phyloP scores from a whole-genome alignment of 2,797 vertebrate species.

The Heliangelus exortis region DNA sequence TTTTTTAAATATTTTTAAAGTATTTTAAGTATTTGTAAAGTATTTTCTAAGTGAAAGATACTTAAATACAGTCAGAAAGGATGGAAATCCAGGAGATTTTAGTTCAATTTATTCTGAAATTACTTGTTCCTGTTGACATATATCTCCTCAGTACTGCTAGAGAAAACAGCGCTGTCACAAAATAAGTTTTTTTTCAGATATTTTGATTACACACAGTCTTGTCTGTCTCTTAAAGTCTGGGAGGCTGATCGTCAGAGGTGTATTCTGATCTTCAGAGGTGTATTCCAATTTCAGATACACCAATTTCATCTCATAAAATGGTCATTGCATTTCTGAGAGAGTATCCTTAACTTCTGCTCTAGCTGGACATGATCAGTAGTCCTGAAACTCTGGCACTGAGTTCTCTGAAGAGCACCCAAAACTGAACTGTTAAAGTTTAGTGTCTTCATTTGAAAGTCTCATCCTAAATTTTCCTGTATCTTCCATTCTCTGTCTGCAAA shows the following conservation, averaged over 20 bases:
- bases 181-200: background rate
- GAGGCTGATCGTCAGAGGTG: background rate
- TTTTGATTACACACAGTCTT: background rate
- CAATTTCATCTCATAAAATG: background rate
- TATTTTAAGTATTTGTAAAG: too few relatives aligned
- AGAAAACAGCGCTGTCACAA: background rate
- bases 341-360: background rate
- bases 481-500: background rate
- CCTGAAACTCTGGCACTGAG: background rate
- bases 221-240: background rate
- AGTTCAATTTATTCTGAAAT: background rate
- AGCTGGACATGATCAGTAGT: background rate
- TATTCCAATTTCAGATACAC: background rate
- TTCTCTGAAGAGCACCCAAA: background rate
- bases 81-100: background rate
- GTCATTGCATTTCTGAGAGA: background rate
- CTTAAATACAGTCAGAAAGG: background rate
- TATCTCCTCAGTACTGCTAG: background rate
- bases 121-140: background rate
- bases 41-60: background rate
- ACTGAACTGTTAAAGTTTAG: background rate
- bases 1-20: too few relatives aligned
- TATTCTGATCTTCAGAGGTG: background rate
- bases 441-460: background rate
- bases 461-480: background rate